Evolutionary conservation across 1,140 invertebrate genomes (phyloP).

Genomic region (Papilio xuthus): DNA sequence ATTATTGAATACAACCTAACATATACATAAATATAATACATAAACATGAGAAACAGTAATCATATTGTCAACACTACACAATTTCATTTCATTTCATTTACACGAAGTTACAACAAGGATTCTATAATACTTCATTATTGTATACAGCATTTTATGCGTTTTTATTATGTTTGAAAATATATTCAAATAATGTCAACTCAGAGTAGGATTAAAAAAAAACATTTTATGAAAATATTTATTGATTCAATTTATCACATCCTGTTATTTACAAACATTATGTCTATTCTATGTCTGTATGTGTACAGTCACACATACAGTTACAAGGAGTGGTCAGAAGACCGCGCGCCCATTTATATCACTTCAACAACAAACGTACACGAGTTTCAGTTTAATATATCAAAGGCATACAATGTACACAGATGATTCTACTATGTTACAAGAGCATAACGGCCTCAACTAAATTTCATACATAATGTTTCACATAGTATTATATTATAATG

Average conservation of each 20-base stretch:
- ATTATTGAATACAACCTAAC: no score
- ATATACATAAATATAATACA: no score
- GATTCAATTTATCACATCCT: conserved; percentile 30
- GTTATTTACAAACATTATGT: conserved; percentile 37
- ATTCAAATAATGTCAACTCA: no score
- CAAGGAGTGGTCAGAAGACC: neutral
- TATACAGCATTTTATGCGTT: no score
- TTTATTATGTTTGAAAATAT: no score
- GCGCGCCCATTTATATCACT: neutral
- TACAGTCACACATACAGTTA: neutral
- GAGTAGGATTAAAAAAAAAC: neutral
- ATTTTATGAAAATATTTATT: conserved; percentile 40
- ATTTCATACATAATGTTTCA: neutral
- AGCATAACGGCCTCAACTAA: neutral
- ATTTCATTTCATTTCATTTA: no score
- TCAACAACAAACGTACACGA: neutral
- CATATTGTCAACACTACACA: no score
- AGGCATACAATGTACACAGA: neutral
- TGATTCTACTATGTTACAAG: neutral
- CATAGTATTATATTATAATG: neutral
- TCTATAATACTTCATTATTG: no score
- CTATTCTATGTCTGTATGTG: no score
- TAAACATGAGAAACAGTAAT: no score
- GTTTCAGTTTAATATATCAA: neutral
- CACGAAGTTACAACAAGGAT: no score